A percentile compares a stretch with the other conserved stretches of the same genome.
phyloP scores from a whole-genome alignment of 2,113 vertebrate species.

The Sturnira hondurensis region DNA sequence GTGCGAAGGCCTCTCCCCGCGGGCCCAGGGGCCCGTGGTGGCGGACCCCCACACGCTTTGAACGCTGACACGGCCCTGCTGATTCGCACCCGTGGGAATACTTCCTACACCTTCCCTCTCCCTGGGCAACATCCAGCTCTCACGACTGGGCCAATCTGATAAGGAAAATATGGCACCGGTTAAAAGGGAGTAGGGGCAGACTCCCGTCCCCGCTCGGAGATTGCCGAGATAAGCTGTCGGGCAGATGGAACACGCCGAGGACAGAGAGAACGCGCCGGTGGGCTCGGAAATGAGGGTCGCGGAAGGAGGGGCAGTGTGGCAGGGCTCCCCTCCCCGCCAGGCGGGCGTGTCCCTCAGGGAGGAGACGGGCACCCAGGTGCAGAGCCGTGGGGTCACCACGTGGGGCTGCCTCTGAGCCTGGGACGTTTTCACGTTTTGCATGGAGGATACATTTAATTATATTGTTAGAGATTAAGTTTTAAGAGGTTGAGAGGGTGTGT shows the following conservation, averaged over 20 bases:
- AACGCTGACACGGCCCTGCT: not conserved
- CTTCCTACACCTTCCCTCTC: not conserved
- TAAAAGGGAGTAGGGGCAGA: not conserved
- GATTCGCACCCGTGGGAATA: not conserved
- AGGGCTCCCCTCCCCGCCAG: not conserved
- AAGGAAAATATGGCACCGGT: not conserved
- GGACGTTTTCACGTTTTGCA: not conserved
- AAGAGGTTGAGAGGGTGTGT: not conserved
- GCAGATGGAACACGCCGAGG: rapidly evolving
- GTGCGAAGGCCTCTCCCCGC: not conserved
- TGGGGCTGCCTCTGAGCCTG: rapidly evolving
- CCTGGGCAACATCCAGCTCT: not conserved
- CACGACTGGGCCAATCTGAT: not conserved
- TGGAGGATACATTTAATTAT: not conserved
- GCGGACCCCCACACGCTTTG: not conserved
- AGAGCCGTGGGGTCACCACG: rapidly evolving
- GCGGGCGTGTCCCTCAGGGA: not conserved
- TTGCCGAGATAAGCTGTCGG: not conserved
- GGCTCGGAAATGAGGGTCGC: rapidly evolving
- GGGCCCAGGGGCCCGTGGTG: rapidly evolving
- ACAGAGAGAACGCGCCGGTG: rapidly evolving
- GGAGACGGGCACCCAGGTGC: rapidly evolving
- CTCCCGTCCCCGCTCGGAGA: not conserved
- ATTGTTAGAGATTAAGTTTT: not conserved
- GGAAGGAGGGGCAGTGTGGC: rapidly evolving